A percentile compares a stretch with the other conserved stretches of the same genome.
Conservation (phyloP, 2,888 invertebrate genomes). For the Plagodis pulveraria region DNA sequence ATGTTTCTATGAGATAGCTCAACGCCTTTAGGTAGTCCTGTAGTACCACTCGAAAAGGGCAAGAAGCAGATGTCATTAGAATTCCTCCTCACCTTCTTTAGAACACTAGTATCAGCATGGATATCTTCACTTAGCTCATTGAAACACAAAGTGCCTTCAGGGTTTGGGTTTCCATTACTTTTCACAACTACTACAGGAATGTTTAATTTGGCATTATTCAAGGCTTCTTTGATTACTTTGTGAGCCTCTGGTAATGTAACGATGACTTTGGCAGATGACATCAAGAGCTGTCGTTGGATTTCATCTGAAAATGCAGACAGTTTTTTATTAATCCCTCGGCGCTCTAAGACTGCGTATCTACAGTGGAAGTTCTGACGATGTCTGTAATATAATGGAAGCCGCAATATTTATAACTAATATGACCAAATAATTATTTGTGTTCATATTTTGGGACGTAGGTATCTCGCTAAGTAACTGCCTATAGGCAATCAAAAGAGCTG, state of each 20-base stretch:
- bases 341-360: no score
- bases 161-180: constrained; percentile 63
- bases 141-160: constrained; percentile 84
- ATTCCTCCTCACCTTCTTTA: constrained; percentile 73
- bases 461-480: no score
- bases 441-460: no score
- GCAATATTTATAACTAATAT: no score
- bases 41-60: constrained; percentile 95
- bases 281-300: constrained; percentile 86
- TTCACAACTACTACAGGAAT: constrained; percentile 84
- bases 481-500: no score
- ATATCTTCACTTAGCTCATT: constrained; percentile 85
- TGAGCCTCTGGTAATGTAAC: constrained; percentile 85
- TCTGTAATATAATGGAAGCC: no score
- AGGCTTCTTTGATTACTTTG: constrained; percentile 73
- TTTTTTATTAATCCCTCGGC: no score
- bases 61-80: constrained; percentile 87
- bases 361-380: no score
- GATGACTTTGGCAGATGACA: constrained; percentile 86
- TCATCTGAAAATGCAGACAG: constrained; percentile 85
- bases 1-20: constrained; percentile 87
- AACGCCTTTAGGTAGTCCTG: constrained; percentile 93
- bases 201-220: constrained; percentile 73
- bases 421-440: no score
- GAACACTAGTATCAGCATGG: constrained; percentile 80